Base-by-base conservation (phyloP, 1,140 invertebrate species). In the Orchestia grillus region DNA sequence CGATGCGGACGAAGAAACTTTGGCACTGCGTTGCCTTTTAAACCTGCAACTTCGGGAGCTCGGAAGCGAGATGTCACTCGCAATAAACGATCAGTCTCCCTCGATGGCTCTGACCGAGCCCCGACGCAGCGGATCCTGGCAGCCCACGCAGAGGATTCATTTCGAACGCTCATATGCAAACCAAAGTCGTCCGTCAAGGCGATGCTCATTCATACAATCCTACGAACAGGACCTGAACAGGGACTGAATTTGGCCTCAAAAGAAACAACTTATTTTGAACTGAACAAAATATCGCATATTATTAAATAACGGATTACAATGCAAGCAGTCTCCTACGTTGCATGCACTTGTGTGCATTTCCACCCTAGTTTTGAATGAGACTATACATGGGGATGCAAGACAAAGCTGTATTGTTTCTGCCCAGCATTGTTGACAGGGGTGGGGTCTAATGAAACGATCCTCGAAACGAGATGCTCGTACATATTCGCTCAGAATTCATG, bases 11-110 rank as follows among this genome's bases (percentile, higher is more conserved):
- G 43, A 44, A 90, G 43, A 44, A 90, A 90, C 88, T 90, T 90
- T 43, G 43, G 88, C 43, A 44, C 43, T 41, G 43, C 28, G 88
- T 90, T 42, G 28, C 88, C 42, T 90, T 90, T 90, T 90, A 43
- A 90, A 90, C 88, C 88, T 44, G 88, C 88, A 90, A 90, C 88
- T 90, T 90, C 88, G 41, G 88, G 43, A 43, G 88, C 88, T 90
- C 28, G 41, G 88, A 15, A 41, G n/a, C 43, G 88, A 41, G 88
- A 90, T 28, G 88, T 90, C 88, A 90, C 88, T 90, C 42, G 88
- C 88, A 90, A 90, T 90, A 90, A 90, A 90, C 88, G 88, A 90
- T 90, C 88, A 90, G 43, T 90, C 88, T 90, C 36, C 15, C 88
- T 42, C 11, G 88, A 90, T 90, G 43, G 88, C 11, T 8, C 88